phyloP scores from a whole-genome alignment of 2,113 vertebrate species.

The Rhabdomys dilectus region DNA sequence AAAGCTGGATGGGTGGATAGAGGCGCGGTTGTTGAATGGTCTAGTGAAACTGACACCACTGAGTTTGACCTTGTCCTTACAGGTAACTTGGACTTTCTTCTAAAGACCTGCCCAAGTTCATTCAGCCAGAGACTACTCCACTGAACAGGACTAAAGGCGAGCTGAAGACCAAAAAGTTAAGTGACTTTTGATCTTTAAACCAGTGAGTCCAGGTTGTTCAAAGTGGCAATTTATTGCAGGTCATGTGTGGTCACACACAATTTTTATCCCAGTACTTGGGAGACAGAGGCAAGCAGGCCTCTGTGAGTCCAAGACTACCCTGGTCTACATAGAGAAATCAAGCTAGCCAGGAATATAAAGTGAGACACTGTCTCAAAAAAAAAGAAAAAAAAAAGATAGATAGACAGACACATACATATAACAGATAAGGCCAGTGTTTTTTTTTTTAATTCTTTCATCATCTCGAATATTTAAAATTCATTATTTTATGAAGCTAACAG shows the following conservation, averaged over 20 bases:
- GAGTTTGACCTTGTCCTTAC: not conserved
- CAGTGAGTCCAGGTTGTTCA: not conserved
- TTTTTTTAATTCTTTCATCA: not conserved
- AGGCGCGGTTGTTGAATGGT: too few species aligned
- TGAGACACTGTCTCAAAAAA: not conserved
- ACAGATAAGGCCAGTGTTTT: not conserved
- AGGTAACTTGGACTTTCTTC: not conserved
- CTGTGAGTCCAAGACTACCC: not conserved
- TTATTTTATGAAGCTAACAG: not conserved
- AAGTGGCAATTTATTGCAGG: not conserved
- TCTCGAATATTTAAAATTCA: constrained; percentile 22
- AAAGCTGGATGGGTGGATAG: not conserved
- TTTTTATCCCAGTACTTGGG: not conserved
- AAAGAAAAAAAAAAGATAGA: not conserved
- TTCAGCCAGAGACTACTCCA: not conserved
- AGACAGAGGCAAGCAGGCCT: not conserved
- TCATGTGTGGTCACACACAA: not conserved
- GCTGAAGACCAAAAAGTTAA: not conserved
- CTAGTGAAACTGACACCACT: not conserved
- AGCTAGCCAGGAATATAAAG: not conserved
- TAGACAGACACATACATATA: not conserved
- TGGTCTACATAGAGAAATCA: not conserved
- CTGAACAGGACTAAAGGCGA: not conserved
- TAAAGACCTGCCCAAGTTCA: not conserved
- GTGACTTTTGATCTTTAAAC: not conserved